Conservation (phyloP, 53 echinoderm and acorn worm species). For the Crossaster papposus region DNA sequence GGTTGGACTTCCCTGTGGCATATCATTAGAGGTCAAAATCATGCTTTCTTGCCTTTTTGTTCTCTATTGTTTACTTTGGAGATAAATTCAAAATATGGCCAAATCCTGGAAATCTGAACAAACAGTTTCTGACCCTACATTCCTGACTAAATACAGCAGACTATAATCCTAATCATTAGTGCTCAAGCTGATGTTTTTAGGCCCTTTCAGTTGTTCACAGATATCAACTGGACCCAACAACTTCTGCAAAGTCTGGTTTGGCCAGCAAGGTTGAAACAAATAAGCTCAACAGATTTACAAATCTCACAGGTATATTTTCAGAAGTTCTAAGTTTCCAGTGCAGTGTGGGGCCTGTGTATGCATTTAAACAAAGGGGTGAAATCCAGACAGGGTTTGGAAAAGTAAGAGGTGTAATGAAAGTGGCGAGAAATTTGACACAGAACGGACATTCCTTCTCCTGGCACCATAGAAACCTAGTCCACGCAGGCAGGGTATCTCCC, state of each 20-base stretch:
- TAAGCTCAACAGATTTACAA: too few relatives aligned
- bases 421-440: constrained; percentile 14
- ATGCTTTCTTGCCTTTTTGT: not conserved
- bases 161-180: too few relatives aligned
- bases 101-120: too few relatives aligned
- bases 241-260: too few relatives aligned
- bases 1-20: constrained; percentile 11
- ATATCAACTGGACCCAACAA: too few relatives aligned
- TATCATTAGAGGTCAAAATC: constrained; percentile 22
- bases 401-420: not conserved
- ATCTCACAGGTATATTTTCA: not conserved
- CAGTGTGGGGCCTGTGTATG: constrained; percentile 12
- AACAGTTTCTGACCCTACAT: too few relatives aligned
- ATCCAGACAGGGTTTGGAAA: not conserved
- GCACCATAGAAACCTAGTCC: constrained; percentile 36
- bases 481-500: constrained; percentile 27
- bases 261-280: too few relatives aligned
- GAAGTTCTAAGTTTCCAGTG: not conserved
- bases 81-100: not conserved
- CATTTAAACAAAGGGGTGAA: constrained; percentile 52
- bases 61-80: not conserved
- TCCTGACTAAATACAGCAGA: too few relatives aligned
- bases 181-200: too few relatives aligned
- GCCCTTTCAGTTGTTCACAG: too few relatives aligned
- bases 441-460: constrained; percentile 35